phyloP scores from a whole-genome alignment of 2,888 invertebrate species.

The Petrolisthes manimaculis region DNA sequence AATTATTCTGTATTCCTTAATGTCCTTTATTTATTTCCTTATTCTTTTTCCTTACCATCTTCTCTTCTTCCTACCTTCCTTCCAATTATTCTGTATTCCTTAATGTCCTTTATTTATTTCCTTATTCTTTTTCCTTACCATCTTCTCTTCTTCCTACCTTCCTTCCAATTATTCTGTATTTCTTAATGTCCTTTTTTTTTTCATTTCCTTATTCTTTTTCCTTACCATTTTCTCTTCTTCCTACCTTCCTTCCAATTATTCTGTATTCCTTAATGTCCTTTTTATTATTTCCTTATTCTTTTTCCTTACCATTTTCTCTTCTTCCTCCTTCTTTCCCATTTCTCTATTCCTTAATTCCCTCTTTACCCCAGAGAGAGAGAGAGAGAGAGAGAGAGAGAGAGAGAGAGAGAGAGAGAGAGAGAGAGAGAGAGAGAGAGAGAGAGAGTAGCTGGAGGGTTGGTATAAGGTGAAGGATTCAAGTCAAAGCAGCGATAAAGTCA shows the following conservation, averaged over 20 bases:
- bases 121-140: no score
- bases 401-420: no score
- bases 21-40: background rate
- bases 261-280: no score
- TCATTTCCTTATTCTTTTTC: background rate
- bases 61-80: background rate
- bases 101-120: background rate
- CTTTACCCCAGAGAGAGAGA: no score
- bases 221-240: background rate
- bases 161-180: background rate
- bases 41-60: background rate
- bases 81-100: background rate
- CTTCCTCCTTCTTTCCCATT: background rate
- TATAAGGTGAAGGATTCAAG: no score
- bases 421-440: no score
- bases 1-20: background rate
- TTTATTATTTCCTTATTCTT: background rate
- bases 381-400: no score
- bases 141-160: background rate
- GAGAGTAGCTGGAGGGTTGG: no score
- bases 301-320: conserved; percentile 11
- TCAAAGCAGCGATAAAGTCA: no score
- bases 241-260: background rate
- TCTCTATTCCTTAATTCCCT: background rate
- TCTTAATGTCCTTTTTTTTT: background rate